Percentiles rank a stretch among this genome's conserved stretches.
phyloP scores from a whole-genome alignment of 37 sponge, comb jelly and placozoan genomes.

The Ianthella basta region DNA sequence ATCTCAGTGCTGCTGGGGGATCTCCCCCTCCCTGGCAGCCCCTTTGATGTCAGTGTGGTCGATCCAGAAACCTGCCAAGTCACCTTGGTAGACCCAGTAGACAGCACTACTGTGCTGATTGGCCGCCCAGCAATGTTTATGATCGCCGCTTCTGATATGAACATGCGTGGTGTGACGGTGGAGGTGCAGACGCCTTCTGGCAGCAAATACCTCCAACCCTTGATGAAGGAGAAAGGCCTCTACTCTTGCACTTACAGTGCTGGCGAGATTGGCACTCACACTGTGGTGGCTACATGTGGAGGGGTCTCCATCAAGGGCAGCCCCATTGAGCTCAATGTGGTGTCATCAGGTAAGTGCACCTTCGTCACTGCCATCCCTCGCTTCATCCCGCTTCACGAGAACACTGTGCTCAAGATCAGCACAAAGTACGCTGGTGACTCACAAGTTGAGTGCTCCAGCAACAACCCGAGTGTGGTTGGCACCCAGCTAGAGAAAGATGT shows the following conservation, averaged over 20 bases:
- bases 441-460: background rate
- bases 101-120: background rate
- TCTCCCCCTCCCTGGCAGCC: constrained; percentile 55
- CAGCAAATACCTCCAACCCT: constrained; percentile 25
- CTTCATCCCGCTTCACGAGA: constrained; percentile 26
- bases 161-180: constrained; percentile 13
- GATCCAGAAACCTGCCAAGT: constrained; percentile 79
- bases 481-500: background rate
- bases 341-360: constrained; percentile 63
- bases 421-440: constrained; percentile 57
- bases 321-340: constrained; percentile 78
- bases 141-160: background rate
- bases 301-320: constrained; percentile 65
- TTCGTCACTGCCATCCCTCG: constrained; percentile 45
- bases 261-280: constrained; percentile 46
- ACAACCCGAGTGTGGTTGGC: constrained; percentile 21
- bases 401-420: constrained; percentile 40
- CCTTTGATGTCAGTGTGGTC: constrained; percentile 66
- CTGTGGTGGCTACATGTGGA: constrained; percentile 44
- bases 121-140: constrained; percentile 5
- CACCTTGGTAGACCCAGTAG: constrained; percentile 3
- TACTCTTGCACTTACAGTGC: constrained; percentile 13
- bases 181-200: constrained; percentile 28
- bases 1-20: constrained; percentile 12
- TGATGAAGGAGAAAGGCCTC: constrained; percentile 21